phyloP scores from a whole-genome alignment of 2,888 invertebrate genomes.

The Pachymerium ferrugineum region DNA sequence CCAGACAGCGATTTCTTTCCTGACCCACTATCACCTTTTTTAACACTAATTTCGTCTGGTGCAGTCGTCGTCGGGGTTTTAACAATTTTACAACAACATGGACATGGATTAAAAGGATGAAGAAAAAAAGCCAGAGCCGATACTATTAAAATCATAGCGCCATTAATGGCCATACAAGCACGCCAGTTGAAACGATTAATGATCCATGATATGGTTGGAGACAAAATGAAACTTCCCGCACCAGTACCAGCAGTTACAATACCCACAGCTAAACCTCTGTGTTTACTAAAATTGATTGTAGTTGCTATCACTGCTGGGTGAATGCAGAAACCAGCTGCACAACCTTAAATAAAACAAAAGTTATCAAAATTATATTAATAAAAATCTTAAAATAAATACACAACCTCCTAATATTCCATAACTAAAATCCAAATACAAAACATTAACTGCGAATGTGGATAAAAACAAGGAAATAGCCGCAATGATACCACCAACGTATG shows the following conservation, averaged over 20 bases:
- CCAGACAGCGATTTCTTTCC: too few species aligned
- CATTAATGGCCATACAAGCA: not conserved
- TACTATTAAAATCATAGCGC: not conserved
- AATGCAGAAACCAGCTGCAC: constrained; percentile 19
- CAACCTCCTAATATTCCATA: constrained; percentile 25
- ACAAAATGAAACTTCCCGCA: not conserved
- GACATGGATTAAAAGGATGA: constrained; percentile 1
- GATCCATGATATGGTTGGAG: not conserved
- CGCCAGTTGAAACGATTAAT: not conserved
- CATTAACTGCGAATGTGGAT: not conserved
- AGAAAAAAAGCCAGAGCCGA: not conserved
- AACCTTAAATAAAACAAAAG: not conserved
- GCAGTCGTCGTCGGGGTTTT: not conserved
- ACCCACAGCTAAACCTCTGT: constrained; percentile 29
- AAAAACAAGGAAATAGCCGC: not conserved
- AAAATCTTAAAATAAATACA: not conserved
- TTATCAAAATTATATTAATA: not conserved
- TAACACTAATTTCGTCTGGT: too few species aligned
- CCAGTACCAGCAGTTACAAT: constrained; percentile 27
- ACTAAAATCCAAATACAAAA: constrained; percentile 15
- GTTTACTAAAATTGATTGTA: not conserved
- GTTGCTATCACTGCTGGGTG: constrained; percentile 28
- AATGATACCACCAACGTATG: not conserved
- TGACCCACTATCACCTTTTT: too few species aligned
- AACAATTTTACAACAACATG: constrained; percentile 7